Base-by-base conservation (phyloP, 2,888 invertebrate genomes). In the Andrena minutula region DNA sequence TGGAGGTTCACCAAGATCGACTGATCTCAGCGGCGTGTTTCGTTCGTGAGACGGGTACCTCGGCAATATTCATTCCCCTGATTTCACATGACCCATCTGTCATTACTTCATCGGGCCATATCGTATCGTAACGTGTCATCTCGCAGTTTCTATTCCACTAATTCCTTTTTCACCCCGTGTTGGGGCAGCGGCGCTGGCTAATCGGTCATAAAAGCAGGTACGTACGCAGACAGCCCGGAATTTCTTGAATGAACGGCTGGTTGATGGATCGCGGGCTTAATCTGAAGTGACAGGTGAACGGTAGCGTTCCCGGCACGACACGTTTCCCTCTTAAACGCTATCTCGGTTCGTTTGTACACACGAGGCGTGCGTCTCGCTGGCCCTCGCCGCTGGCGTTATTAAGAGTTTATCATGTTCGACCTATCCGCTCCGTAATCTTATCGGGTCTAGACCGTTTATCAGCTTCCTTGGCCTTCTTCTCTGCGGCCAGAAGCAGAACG, bases 381-480 rank as follows among this genome's bases (percentile, higher is more conserved):
- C 23, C 28, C 12, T 4, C 23, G 26, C 49, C 28, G 32, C 41
- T 26, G 65, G 58, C 70, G 68, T 80, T 82, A 73, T 85, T 79
- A 83, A 74, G 71, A 82, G 85, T 88, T 85, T 85, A 87, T 84
- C 85, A 78, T 61, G 60, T 81, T 81, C 82, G 82, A 82, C 88
- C 82, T 88, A 79, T 77, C 49, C 77, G 61, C 23, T 12, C 23
- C 12, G 60, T 85, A 88, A 88, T 88, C 88, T 82, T 77, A 83
- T 85, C 85, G 79, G 51, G 77, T 70, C 83, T 84, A 86, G 79
- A 82, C 75, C 68, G 72, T 78, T 86, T 87, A 87, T 86, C 87
- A 72, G 69, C 66, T 83, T 75, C 58, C 77, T 82, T 78, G 71
- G 72, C 63, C 77, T 86, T 86, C 69, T 58, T 75, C 72, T 35